Evolutionary conservation across 1,140 invertebrate genomes (phyloP).

Genomic region (Sinella curviseta): DNA sequence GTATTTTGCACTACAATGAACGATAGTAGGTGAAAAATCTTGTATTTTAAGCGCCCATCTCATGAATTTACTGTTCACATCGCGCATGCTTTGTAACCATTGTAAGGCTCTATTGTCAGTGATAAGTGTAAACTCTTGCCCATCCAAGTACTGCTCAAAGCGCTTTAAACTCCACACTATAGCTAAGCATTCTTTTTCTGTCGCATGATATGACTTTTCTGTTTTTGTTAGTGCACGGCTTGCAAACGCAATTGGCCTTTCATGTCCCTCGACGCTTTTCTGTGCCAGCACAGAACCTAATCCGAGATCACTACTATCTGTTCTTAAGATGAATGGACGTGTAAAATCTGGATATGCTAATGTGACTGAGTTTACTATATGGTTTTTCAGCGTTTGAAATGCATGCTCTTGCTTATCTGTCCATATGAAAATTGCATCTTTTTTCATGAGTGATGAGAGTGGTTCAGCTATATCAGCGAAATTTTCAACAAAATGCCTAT

Average conservation of each 20-base stretch:
- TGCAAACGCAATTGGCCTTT: slow-evolving; percentile 4
- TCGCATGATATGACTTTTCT: background rate
- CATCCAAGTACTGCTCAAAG: too few relatives aligned
- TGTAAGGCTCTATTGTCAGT: too few relatives aligned
- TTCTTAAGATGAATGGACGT: background rate
- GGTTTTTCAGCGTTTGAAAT: slow-evolving; percentile 51
- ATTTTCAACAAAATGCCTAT: slow-evolving; percentile 54
- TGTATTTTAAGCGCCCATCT: too few relatives aligned
- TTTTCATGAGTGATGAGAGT: slow-evolving; percentile 52
- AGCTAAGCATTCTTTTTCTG: too few relatives aligned
- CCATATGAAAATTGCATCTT: slow-evolving; percentile 51
- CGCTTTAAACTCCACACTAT: background rate
- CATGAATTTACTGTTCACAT: too few relatives aligned
- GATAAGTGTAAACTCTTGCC: too few relatives aligned
- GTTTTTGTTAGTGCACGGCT: background rate
- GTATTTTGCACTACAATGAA: too few relatives aligned
- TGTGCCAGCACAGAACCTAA: background rate
- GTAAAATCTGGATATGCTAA: slow-evolving; percentile 21
- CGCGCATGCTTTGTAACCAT: background rate
- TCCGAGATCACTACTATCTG: background rate
- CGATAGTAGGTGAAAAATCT: too few relatives aligned
- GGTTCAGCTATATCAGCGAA: slow-evolving; percentile 53
- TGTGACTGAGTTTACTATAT: background rate
- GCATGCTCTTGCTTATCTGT: slow-evolving; percentile 49
- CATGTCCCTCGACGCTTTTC: background rate